These are phyloP conservation scores for Zelleria hepariella DNA, from an alignment of 2,888 invertebrate species.

Conservation along the genomic window DNA sequence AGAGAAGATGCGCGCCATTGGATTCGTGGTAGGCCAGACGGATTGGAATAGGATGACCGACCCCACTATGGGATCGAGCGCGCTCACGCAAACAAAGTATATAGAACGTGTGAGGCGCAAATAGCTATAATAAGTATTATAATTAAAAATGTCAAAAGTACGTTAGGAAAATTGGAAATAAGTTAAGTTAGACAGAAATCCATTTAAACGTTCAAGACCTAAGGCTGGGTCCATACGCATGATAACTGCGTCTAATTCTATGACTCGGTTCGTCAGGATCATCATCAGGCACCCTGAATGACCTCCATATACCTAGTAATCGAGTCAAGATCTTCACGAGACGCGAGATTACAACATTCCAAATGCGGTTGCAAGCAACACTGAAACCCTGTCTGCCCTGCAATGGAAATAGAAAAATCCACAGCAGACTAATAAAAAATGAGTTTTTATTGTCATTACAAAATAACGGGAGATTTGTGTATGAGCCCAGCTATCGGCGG, in stretches of 20 bases:
- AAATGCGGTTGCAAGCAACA: too few relatives aligned
- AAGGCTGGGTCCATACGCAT: neutral
- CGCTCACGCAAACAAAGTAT: conserved; percentile 95
- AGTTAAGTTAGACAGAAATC: neutral
- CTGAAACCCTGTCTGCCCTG: too few relatives aligned
- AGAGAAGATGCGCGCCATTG: conserved; percentile 93
- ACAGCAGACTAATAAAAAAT: too few relatives aligned
- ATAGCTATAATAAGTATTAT: neutral
- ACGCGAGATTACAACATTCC: too few relatives aligned
- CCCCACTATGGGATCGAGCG: conserved; percentile 88
- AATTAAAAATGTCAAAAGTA: neutral
- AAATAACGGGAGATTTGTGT: too few relatives aligned
- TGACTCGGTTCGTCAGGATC: too few relatives aligned
- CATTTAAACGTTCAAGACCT: neutral
- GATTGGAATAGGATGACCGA: conserved; percentile 97
- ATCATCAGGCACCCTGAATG: too few relatives aligned
- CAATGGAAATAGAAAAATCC: too few relatives aligned
- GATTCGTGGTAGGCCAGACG: conserved; percentile 97
- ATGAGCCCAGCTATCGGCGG: too few relatives aligned
- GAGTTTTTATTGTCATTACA: too few relatives aligned
- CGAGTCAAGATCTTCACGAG: too few relatives aligned
- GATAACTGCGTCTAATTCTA: neutral
- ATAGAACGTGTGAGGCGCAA: conserved; percentile 75
- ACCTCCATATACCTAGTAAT: too few relatives aligned
- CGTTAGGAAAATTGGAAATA: neutral